phyloP scores from a whole-genome alignment of 2,113 vertebrate species.

The Leptosomus discolor region DNA sequence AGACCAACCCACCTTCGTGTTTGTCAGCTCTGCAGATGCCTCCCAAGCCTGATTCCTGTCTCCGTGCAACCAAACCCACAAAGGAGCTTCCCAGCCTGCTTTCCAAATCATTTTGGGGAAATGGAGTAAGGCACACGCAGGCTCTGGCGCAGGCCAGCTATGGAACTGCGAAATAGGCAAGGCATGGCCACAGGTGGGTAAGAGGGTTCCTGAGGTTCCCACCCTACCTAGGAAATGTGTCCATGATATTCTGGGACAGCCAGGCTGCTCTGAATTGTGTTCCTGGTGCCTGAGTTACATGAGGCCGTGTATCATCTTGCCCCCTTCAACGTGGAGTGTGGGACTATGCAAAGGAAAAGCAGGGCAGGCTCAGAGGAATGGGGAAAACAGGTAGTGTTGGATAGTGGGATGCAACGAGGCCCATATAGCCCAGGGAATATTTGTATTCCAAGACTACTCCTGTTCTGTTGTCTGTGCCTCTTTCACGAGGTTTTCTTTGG shows the following conservation, averaged over 20 bases:
- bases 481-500: neutral
- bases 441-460: neutral
- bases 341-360: neutral
- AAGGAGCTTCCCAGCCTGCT: neutral
- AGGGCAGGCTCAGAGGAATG: neutral
- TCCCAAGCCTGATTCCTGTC: neutral
- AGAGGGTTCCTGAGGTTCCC: neutral
- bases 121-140: neutral
- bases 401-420: too few relatives aligned
- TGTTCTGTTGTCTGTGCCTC: neutral
- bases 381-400: neutral
- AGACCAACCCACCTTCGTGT: neutral
- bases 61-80: neutral
- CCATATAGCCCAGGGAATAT: neutral
- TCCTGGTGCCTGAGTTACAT: neutral
- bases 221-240: neutral
- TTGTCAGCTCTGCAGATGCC: neutral
- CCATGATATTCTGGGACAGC: neutral
- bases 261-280: neutral
- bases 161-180: neutral
- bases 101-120: neutral
- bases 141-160: neutral
- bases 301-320: too few relatives aligned
- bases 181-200: too few relatives aligned
- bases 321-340: neutral